phyloP scores from a whole-genome alignment of 1,140 invertebrate species.

The Heliconius eleuchia region DNA sequence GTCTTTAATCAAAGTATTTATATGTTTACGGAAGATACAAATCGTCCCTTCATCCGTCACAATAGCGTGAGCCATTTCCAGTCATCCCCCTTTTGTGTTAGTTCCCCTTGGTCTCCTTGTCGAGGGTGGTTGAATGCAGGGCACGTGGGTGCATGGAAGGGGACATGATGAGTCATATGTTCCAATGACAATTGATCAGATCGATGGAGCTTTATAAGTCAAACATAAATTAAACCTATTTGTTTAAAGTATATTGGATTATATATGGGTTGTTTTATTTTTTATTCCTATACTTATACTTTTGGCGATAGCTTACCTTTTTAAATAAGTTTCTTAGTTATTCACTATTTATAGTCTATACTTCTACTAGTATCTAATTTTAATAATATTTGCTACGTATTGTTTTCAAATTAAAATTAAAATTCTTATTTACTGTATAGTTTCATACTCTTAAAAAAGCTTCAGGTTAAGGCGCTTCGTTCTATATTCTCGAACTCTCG shows the following conservation, averaged over 20 bases:
- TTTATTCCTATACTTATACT: not conserved
- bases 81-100: conserved; percentile 75
- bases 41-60: conserved; percentile 62
- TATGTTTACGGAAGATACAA: conserved; percentile 9
- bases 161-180: conserved; percentile 61
- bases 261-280: not conserved
- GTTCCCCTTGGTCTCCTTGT: conserved; percentile 70
- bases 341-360: too few relatives aligned
- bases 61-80: conserved; percentile 76
- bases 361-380: too few relatives aligned
- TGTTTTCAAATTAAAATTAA: too few relatives aligned
- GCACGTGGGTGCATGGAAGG: conserved; percentile 50
- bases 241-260: not conserved
- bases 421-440: too few relatives aligned
- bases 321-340: too few relatives aligned
- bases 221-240: not conserved
- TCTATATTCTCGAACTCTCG: too few relatives aligned
- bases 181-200: conserved; percentile 34
- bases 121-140: conserved; percentile 55
- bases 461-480: too few relatives aligned
- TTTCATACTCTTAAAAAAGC: too few relatives aligned
- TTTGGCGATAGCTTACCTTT: too few relatives aligned
- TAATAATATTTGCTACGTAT: too few relatives aligned
- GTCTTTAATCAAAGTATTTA: not conserved
- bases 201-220: not conserved